phyloP scores from a whole-genome alignment of 2,888 invertebrate genomes.

The Onchidella celtica region DNA sequence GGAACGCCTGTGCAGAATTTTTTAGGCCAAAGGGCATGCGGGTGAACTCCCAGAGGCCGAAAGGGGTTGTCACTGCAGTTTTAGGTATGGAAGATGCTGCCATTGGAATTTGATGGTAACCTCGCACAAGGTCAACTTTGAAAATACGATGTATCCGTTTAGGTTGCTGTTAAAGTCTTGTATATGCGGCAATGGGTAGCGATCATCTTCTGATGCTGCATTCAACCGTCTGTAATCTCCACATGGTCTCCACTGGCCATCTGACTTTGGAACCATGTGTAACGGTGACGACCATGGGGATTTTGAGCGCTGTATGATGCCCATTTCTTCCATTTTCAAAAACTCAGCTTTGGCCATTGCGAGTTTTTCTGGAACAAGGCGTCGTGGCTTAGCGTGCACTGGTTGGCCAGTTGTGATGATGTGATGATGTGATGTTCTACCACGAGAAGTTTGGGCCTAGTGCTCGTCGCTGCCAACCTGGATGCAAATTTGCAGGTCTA shows the following conservation, averaged over 20 bases:
- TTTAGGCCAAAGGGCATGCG: slow-evolving; percentile 32
- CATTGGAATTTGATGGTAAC: slow-evolving; percentile 54
- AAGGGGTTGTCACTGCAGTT: slow-evolving; percentile 53
- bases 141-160: slow-evolving; percentile 52
- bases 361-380: slow-evolving; percentile 72
- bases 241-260: slow-evolving; percentile 60
- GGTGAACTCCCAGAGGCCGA: slow-evolving; percentile 31
- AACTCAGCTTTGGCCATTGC: slow-evolving; percentile 68
- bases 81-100: slow-evolving; percentile 44
- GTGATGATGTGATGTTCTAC: slow-evolving; percentile 34
- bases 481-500: too few species aligned
- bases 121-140: slow-evolving; percentile 51
- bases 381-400: slow-evolving; percentile 66
- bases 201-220: slow-evolving; percentile 39
- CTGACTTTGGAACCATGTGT: slow-evolving; percentile 74
- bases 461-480: too few species aligned
- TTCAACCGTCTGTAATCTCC: slow-evolving; percentile 46
- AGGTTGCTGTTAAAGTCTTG: slow-evolving; percentile 50
- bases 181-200: slow-evolving; percentile 51
- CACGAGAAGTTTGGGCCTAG: too few species aligned
- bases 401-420: slow-evolving; percentile 69
- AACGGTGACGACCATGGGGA: slow-evolving; percentile 72
- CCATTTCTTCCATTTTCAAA: slow-evolving; percentile 56
- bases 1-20: slow-evolving; percentile 40
- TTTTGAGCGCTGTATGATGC: slow-evolving; percentile 79